Base-by-base conservation (phyloP, 1,140 invertebrate species). In the Drosophila sturtevanti region DNA sequence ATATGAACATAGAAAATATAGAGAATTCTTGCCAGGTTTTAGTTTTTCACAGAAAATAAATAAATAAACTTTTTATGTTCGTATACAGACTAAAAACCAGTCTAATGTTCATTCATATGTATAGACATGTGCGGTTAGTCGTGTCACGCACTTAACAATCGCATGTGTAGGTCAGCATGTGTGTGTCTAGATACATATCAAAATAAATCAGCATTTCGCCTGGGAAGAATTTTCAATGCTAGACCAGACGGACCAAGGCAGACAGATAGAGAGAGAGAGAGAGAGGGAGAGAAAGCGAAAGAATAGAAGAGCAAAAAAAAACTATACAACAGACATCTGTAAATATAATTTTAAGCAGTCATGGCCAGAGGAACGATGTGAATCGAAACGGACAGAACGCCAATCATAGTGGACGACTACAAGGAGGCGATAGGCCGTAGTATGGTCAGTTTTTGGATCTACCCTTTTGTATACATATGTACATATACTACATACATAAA, bases 151-250 rank as follows among this genome's bases (percentile, higher is more conserved):
- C 35, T 12, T 24, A 60, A 60, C 37, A 14, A 38, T 60, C 21
- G 21, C 2, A 31, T 34, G 22, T 41, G 22, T 24, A 37, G 34
- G 34, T 59, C 18, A 38, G 34, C 27, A 68, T 27, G 11, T 35
- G 21, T 60, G 14, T 34, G 54, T 60, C 16, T 22, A 16, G 14
- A 56, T 56, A 56, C 27, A 35, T 31, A 56, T 38, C 58, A 72
- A 72, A 72, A 72, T 72, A 72, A 68, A 68, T 51, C 56, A 61
- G 27, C 18, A 62, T 31, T 71, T 48, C 63, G 69, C 51, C 69
- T 72, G 64, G 69, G 69, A 44, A 55, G 37, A 66, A 66, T 51
- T 69, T 38, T 68, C 54, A 56, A 56, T 56, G 54, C 31, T 56
- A 48, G 41, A 48, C 41, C 41, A 48, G 41, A 18, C 41, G 16